phyloP scores from a whole-genome alignment of 2,797 vertebrate genomes.

The Atherinosoma microstoma region DNA sequence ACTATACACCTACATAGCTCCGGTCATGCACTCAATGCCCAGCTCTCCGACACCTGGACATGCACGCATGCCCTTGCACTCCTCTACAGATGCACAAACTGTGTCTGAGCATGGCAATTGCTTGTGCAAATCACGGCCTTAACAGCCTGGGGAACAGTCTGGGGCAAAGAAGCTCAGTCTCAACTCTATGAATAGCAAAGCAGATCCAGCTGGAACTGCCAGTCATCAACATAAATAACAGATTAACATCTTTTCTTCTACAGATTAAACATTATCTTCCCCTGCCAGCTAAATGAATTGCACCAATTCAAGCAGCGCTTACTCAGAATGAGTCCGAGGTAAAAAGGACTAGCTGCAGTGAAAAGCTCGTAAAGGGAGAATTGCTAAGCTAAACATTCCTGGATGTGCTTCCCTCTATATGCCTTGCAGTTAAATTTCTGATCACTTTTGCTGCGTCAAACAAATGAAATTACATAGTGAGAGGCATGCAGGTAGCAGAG shows the following conservation, averaged over 20 bases:
- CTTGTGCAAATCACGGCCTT: constrained; percentile 59
- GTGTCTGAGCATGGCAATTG: constrained; percentile 16
- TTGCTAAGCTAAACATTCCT: constrained; percentile 40
- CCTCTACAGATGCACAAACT: constrained; percentile 11
- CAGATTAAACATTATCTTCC: constrained; percentile 75
- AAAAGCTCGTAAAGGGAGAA: constrained; percentile 47
- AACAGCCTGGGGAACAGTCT: constrained; percentile 44
- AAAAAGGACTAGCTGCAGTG: constrained; percentile 21
- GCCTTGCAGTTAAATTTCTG: constrained; percentile 41
- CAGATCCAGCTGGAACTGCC: constrained; percentile 69
- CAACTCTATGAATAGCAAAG: constrained; percentile 73
- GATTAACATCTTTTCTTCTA: constrained; percentile 68
- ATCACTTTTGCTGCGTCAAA: constrained; percentile 26
- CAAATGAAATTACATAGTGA: constrained; percentile 38
- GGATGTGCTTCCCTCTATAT: constrained; percentile 33
- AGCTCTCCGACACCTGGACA: background rate
- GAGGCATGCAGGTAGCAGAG: constrained; percentile 21
- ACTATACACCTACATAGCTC: constrained; percentile 19
- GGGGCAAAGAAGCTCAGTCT: constrained; percentile 31
- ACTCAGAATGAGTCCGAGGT: constrained; percentile 28
- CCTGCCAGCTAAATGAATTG: constrained; percentile 40
- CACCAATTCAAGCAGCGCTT: constrained; percentile 38
- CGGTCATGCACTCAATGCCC: constrained; percentile 27
- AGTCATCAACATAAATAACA: constrained; percentile 75
- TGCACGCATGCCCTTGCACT: background rate